These are phyloP conservation scores for Cotesia congregata DNA, from an alignment of 2,888 invertebrate genomes.

Conservation along the genomic window DNA sequence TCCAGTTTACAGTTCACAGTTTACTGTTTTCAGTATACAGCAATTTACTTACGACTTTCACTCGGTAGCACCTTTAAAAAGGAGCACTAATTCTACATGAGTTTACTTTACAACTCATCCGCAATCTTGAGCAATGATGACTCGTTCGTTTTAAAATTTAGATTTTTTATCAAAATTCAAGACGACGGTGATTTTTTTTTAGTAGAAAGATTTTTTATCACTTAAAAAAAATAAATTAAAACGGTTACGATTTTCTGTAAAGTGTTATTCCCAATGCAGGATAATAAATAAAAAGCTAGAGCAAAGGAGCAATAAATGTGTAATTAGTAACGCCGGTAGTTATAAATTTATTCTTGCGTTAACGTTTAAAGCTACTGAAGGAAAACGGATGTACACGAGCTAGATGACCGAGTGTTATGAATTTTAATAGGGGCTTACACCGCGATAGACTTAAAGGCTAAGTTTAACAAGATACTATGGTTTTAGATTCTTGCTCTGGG, in stretches of 20 bases:
- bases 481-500: no score
- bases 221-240: no score
- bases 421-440: conserved; percentile 60
- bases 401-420: conserved; percentile 58
- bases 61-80: neutral
- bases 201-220: no score
- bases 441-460: conserved; percentile 54
- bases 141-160: no score
- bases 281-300: neutral
- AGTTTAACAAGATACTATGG: no score
- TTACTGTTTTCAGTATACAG: neutral
- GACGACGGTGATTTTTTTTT: no score
- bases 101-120: neutral
- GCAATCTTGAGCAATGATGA: neutral
- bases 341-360: no score
- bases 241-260: no score
- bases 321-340: no score
- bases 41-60: neutral
- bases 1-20: neutral
- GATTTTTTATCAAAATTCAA: neutral
- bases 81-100: neutral
- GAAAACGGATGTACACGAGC: neutral
- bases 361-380: no score
- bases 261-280: no score
- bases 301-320: neutral